phyloP scores from a whole-genome alignment of 2,888 invertebrate species.

The Agrilus cyanescens region DNA sequence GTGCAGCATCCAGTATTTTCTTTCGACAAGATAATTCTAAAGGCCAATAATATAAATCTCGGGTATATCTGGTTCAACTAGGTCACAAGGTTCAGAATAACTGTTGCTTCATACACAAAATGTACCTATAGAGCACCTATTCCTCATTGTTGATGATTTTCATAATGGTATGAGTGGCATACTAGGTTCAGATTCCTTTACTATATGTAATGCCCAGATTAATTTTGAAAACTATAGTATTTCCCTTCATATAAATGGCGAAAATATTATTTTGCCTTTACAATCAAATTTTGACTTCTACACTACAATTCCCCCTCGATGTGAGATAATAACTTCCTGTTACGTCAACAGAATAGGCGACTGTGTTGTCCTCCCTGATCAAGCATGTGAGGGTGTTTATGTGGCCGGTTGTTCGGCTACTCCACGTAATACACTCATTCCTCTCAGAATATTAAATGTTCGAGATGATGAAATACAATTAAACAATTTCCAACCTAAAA shows the following conservation, averaged over 20 bases:
- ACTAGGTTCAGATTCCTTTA: too few relatives aligned
- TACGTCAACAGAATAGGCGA: conserved; percentile 4
- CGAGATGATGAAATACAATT: too few relatives aligned
- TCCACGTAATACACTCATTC: conserved; percentile 8
- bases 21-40: too few relatives aligned
- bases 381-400: conserved; percentile 12
- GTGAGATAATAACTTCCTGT: conserved; percentile 11
- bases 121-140: too few relatives aligned
- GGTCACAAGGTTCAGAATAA: too few relatives aligned
- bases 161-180: too few relatives aligned
- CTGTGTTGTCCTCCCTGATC: conserved; percentile 6
- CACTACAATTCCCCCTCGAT: conserved; percentile 7
- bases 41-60: too few relatives aligned
- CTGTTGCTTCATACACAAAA: too few relatives aligned
- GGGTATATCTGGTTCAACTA: too few relatives aligned
- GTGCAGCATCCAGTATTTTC: too few relatives aligned
- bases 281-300: conserved; percentile 5
- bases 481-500: too few relatives aligned
- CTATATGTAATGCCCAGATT: conserved; percentile 3
- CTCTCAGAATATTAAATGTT: conserved; percentile 11
- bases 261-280: conserved; percentile 3
- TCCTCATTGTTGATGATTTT: too few relatives aligned
- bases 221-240: conserved; percentile 5
- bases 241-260: conserved; percentile 3
- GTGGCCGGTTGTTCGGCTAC: conserved; percentile 8